Evolutionary conservation across 2,797 vertebrate species (phyloP).

Genomic region (Cyprinella venusta): DNA sequence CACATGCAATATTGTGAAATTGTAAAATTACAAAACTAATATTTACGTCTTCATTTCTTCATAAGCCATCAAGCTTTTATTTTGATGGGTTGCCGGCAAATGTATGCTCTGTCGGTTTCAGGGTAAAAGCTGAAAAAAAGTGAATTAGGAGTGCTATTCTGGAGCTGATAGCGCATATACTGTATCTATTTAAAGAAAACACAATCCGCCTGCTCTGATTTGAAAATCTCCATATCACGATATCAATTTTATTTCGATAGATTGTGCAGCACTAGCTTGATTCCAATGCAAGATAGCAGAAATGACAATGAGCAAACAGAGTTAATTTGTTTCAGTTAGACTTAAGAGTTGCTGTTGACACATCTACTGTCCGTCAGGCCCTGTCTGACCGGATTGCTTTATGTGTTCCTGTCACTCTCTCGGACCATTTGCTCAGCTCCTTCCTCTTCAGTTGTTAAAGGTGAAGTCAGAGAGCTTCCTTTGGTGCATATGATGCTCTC

Average conservation of each 20-base stretch:
- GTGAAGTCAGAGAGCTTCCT: constrained; percentile 23
- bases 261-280: background rate
- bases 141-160: background rate
- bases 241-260: background rate
- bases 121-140: background rate
- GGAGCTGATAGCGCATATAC: background rate
- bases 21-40: background rate
- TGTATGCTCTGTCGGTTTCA: background rate
- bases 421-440: background rate
- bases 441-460: constrained; percentile 26
- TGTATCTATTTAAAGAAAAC: background rate
- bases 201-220: background rate
- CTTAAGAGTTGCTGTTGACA: background rate
- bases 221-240: background rate
- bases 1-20: too few species aligned
- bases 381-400: background rate
- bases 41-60: too few species aligned
- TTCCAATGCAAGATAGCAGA: background rate
- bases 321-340: background rate
- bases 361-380: background rate
- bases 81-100: background rate
- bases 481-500: constrained; percentile 27
- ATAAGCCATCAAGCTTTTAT: background rate
- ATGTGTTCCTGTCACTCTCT: background rate
- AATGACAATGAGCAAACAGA: background rate